phyloP scores from a whole-genome alignment of 2,888 invertebrate genomes.

The Drosophila aldrichi region DNA sequence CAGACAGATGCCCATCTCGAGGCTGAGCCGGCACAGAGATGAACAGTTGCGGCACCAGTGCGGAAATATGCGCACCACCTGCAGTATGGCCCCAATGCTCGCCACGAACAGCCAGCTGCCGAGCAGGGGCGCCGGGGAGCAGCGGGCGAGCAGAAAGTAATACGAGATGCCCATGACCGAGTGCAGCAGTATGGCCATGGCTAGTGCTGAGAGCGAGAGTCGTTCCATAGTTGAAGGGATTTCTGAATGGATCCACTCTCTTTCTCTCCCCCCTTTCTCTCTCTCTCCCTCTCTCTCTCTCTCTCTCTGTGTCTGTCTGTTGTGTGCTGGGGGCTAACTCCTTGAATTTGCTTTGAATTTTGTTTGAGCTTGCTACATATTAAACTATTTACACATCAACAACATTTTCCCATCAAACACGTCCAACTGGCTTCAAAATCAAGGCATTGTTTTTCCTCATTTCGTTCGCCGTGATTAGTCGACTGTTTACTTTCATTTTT shows the following conservation, averaged over 20 bases:
- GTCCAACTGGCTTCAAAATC: slow-evolving; percentile 63
- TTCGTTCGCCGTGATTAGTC: slow-evolving; percentile 22
- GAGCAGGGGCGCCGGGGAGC: slow-evolving; percentile 49
- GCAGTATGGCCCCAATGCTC: slow-evolving; percentile 49
- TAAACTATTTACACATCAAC: neutral
- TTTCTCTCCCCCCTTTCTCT: neutral
- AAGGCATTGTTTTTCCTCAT: slow-evolving; percentile 64
- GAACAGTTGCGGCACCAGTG: slow-evolving; percentile 28
- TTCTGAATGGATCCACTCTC: neutral
- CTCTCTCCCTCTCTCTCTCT: neutral
- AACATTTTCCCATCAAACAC: slow-evolving; percentile 6
- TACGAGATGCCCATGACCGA: slow-evolving; percentile 69
- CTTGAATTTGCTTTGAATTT: slow-evolving; percentile 35
- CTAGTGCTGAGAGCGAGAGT: slow-evolving; percentile 50
- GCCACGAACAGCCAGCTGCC: slow-evolving; percentile 69
- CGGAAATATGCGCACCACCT: slow-evolving; percentile 45
- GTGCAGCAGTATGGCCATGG: slow-evolving; percentile 57
- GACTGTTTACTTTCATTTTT: slow-evolving; percentile 67
- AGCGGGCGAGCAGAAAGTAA: slow-evolving; percentile 46
- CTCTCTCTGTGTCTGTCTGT: neutral
- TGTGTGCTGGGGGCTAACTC: neutral
- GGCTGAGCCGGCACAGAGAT: slow-evolving; percentile 26
- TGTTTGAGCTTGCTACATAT: neutral
- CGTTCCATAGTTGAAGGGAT: slow-evolving; percentile 43
- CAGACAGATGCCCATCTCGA: slow-evolving; percentile 59